Evolutionary conservation across 2,797 vertebrate genomes (phyloP).

Genomic region (Typhlichthys subterraneus): DNA sequence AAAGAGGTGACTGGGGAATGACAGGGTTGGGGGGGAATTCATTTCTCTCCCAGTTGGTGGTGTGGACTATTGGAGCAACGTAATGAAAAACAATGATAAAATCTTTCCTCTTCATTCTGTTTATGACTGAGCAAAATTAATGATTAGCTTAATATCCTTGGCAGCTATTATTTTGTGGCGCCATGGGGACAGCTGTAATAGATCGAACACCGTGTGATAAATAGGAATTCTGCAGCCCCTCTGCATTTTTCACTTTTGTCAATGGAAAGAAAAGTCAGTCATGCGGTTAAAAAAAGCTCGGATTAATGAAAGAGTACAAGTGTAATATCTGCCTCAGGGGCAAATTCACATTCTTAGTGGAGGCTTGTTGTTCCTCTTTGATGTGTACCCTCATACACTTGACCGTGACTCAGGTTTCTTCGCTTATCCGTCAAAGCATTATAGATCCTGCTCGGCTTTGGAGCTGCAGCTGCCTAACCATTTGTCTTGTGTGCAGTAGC

Average conservation of each 20-base stretch:
- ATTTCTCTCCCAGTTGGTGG: slow-evolving; percentile 84
- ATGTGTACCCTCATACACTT: background rate
- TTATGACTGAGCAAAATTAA: slow-evolving; percentile 68
- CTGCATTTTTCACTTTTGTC: slow-evolving; percentile 29
- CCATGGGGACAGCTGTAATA: slow-evolving; percentile 64
- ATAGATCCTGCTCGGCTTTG: slow-evolving; percentile 34
- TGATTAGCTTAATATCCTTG: slow-evolving; percentile 60
- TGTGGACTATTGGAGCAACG: slow-evolving; percentile 70
- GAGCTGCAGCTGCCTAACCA: slow-evolving; percentile 47
- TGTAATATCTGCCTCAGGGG: background rate
- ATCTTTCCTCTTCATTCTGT: slow-evolving; percentile 79
- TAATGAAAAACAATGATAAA: slow-evolving; percentile 80
- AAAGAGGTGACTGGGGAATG: slow-evolving; percentile 76
- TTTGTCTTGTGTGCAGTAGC: slow-evolving; percentile 66
- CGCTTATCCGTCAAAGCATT: background rate
- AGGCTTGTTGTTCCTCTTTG: background rate
- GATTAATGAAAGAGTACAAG: background rate
- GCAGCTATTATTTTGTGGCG: slow-evolving; percentile 70
- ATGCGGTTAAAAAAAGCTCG: slow-evolving; percentile 18
- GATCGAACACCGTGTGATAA: slow-evolving; percentile 65
- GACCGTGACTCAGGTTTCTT: slow-evolving; percentile 10
- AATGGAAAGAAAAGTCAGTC: slow-evolving; percentile 27
- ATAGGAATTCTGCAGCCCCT: slow-evolving; percentile 49
- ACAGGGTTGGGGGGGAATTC: slow-evolving; percentile 76
- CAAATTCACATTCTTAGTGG: background rate